Evolutionary conservation across 2,888 invertebrate genomes (phyloP), one percentile per base, ranked within the genome.

Genomic region (Drosophila helvetica): DNA sequence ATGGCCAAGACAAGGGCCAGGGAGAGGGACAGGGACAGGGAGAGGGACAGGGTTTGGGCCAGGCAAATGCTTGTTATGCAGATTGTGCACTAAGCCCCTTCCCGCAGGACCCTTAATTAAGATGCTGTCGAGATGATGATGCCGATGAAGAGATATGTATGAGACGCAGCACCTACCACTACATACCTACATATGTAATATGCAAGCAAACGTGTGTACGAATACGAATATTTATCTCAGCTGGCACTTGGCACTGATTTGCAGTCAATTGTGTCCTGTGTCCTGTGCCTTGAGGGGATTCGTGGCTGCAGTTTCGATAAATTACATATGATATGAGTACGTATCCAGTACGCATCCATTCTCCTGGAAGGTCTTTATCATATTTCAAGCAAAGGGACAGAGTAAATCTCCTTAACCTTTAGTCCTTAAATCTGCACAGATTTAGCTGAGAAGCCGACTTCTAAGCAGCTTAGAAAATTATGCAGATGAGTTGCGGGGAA

Each of bases 61-160:
- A 50, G 54, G 63, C 68, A 77, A 78, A 52, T 65, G 78, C 64
- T 67, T 78, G 76, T 69, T 75, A 80, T 73, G 74, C 67, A 66
- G 75, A 77, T 74, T 71, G 68, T 51, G 63, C 46, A 68, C 78
- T 78, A 75, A 78, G 72, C 62, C 66, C 15, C n/a, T n/a, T 5
- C 77, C 78, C 72, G 72, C 79, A 78, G 74, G 75, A 74, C 64
- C 80, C 77, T 77, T 83, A 83, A 83, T 83, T 83, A 86, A 83
- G 83, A 83, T 86, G 74, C 80, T 83, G 86, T 83, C 82, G 66
- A 84, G 78, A 62, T 79, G 74, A 61, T 66, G 64, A 64, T 66
- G 66, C 25, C 54, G 65, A 50, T 19, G 66, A 50, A 45, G 47
- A 48, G 64, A 69, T 22, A 22, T 22, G n/a, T 69, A 69, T 51